These are phyloP conservation scores for Daphoenositta chrysoptera DNA, from an alignment of 2,113 vertebrate species.

Conservation along the genomic window DNA sequence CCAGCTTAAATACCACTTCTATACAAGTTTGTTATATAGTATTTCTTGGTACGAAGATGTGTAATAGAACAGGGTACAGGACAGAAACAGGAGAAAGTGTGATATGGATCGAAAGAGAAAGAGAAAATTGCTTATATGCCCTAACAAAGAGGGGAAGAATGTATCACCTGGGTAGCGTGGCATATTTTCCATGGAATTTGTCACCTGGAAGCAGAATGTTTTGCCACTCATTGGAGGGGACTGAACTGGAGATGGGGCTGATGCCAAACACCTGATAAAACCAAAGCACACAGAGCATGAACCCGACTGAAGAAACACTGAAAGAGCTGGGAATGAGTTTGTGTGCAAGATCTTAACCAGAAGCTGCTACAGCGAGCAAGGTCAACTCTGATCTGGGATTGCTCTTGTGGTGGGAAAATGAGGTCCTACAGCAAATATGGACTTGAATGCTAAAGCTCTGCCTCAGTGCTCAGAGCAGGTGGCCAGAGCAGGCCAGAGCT, in stretches of 20 bases:
- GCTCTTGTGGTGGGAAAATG: background rate
- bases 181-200: background rate
- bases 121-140: background rate
- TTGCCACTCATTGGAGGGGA: background rate
- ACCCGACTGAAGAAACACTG: background rate
- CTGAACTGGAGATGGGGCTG: background rate
- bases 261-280: background rate
- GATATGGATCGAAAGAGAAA: background rate
- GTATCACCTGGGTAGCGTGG: background rate
- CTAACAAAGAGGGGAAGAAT: rapidly evolving
- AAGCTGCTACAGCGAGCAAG: background rate
- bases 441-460: background rate
- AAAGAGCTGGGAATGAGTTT: background rate
- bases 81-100: background rate
- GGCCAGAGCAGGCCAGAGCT: background rate
- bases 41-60: background rate
- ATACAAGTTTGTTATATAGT: background rate
- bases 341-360: background rate
- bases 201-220: background rate
- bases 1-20: background rate
- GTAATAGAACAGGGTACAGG: background rate
- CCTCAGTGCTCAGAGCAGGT: background rate
- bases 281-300: background rate
- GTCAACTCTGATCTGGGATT: background rate
- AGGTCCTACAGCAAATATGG: background rate